A percentile compares a stretch with the other conserved stretches of the same genome.
Conservation (phyloP, 1,140 invertebrate genomes). For the Venustaconcha ellipsiformis region DNA sequence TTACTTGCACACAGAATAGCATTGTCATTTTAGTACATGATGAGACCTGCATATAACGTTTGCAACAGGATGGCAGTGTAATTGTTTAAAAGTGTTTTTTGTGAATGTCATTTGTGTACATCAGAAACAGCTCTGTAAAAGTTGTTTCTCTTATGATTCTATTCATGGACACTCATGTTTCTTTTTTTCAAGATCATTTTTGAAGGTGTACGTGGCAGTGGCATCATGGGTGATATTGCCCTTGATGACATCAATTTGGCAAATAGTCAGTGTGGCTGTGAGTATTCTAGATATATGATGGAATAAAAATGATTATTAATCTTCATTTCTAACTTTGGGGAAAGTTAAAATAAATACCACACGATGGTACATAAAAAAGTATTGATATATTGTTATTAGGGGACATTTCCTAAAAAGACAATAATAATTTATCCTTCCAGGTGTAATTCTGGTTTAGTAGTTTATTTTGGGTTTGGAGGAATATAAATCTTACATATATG, state of each 20-base stretch:
- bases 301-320: not conserved
- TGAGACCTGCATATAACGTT: not conserved
- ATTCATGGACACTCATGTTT: not conserved
- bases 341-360: not conserved
- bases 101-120: too few relatives aligned
- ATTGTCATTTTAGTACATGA: not conserved
- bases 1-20: not conserved
- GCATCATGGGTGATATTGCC: slow-evolving; percentile 55
- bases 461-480: too few relatives aligned
- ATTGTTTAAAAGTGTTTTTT: too few relatives aligned
- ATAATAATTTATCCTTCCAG: too few relatives aligned
- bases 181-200: slow-evolving; percentile 43
- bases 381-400: too few relatives aligned
- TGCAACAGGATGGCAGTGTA: not conserved
- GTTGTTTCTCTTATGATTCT: not conserved
- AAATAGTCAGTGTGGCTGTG: slow-evolving; percentile 50
- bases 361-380: too few relatives aligned
- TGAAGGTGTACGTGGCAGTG: slow-evolving; percentile 51
- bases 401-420: too few relatives aligned
- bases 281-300: slow-evolving; percentile 7
- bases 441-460: too few relatives aligned
- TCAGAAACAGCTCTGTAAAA: not conserved
- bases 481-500: too few relatives aligned
- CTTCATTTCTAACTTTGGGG: not conserved
- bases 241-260: slow-evolving; percentile 55